phyloP scores from a whole-genome alignment of 2,113 vertebrate species.

The Odontesthes bonariensis region DNA sequence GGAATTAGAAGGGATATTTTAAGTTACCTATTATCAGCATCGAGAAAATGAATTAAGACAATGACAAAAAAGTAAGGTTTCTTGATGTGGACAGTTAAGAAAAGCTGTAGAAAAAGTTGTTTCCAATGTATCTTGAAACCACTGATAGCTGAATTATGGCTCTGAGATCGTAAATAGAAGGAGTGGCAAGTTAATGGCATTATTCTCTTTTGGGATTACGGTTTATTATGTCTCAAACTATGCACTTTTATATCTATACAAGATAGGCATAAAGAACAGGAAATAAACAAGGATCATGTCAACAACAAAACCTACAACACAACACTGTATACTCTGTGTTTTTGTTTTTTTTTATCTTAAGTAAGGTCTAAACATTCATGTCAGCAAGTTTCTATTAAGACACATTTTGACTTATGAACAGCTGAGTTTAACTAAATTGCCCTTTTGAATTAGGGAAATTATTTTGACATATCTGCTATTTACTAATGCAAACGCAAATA shows the following conservation, averaged over 20 bases:
- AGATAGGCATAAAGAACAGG: no score
- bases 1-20: background rate
- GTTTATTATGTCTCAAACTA: slow-evolving; percentile 23
- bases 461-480: slow-evolving; percentile 46
- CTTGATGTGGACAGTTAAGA: slow-evolving; percentile 28
- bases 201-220: slow-evolving; percentile 47
- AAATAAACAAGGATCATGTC: no score
- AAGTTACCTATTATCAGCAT: background rate
- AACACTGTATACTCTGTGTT: background rate
- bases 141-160: slow-evolving; percentile 42
- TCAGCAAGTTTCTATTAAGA: background rate
- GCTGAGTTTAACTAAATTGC: background rate
- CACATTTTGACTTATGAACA: background rate
- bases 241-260: background rate
- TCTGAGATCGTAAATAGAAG: slow-evolving; percentile 52
- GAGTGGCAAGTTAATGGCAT: slow-evolving; percentile 42
- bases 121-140: slow-evolving; percentile 44
- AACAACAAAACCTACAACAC: no score
- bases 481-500: slow-evolving; percentile 32
- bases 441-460: background rate
- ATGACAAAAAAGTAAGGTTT: slow-evolving; percentile 3
- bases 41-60: slow-evolving; percentile 4
- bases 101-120: slow-evolving; percentile 45
- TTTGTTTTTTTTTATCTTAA: background rate
- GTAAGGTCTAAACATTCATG: background rate